Evolutionary conservation across 2,797 vertebrate genomes (phyloP), one percentile per base, ranked within the genome.

Genomic region (Rousettus madagascariensis): DNA sequence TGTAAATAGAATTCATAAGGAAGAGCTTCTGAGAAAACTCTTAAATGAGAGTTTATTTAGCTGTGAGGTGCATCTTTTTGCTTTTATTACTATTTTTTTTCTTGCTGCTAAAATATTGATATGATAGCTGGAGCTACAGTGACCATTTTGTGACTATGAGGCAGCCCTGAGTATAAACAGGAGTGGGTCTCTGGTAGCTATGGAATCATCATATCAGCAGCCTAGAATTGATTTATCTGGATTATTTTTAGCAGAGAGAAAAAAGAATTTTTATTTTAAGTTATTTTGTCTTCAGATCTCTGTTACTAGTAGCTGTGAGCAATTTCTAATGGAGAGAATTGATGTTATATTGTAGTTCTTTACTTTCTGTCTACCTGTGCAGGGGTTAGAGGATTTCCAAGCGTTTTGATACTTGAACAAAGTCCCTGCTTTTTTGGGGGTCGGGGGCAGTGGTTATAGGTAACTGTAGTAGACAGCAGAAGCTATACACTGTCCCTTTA

Each of bases 1-100:
- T 59, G 2, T 61, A 79, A 93, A 28, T n/a, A 84, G 79, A 97
- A 80, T 93, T 84, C 80, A 41, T 59, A 53, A 86, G 69, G 63
- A 36, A 57, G 69, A 49, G 30, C 38, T 65, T 82, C 88, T 74
- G 68, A 71, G n/a, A 66, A 71, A 94, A 66, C 10, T 59, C 30
- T 85, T 85, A 38, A 75, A 51, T 77, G 78, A n/a, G 36, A 26
- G 1, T 63, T 55, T 38, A 79, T 61, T 87, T 61, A 63, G 43
- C 66, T 38, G 3, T 26, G 46, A 53, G 43, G 8, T 30, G 5
- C 43, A 59, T 86, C 36, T 1, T 71, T 43, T 75, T 41, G 36
- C 17, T 43, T 22, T 82, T 91, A 80, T n/a, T 36, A 61, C 36
- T 46, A 26, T 66, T 8, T 85, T 72, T 72, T 19, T 84, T 71